Conservation (phyloP, 2,113 vertebrate genomes). For the Formicarius rufipectus region DNA sequence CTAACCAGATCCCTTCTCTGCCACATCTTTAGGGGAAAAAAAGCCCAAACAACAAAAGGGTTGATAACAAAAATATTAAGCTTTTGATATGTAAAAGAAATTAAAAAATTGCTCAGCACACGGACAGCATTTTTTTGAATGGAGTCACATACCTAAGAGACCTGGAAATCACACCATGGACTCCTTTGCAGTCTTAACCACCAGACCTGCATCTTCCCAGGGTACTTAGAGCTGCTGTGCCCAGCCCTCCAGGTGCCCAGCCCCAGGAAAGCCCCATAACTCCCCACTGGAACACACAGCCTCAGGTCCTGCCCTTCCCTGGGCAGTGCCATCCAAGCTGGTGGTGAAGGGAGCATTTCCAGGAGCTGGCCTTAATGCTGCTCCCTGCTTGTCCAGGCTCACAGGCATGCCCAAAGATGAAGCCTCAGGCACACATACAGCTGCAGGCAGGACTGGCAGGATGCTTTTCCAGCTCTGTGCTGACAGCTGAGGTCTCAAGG, state of each 20-base stretch:
- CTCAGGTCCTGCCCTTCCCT: rapidly evolving
- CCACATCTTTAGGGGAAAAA: background rate
- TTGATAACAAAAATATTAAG: background rate
- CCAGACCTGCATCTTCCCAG: background rate
- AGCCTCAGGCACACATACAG: background rate
- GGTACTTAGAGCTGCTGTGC: background rate
- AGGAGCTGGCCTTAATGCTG: background rate
- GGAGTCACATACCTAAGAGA: background rate
- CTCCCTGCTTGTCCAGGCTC: background rate
- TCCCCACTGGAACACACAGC: background rate
- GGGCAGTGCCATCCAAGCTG: background rate
- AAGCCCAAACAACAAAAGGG: background rate
- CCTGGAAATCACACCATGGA: background rate
- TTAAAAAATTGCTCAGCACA: background rate
- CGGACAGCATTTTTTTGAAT: background rate
- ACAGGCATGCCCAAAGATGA: background rate
- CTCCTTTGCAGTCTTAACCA: background rate
- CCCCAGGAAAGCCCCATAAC: background rate
- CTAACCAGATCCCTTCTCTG: background rate
- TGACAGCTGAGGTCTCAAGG: background rate
- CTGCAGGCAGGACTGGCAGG: background rate
- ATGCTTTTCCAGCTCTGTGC: rapidly evolving
- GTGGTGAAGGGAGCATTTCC: background rate
- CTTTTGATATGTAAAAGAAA: background rate
- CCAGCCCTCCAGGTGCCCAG: background rate